Percentiles rank a stretch among this genome's conserved stretches.
Evolutionary conservation across 92 coral and sea anemone species (phyloP).

Genomic region (Epizoanthus scotinus): DNA sequence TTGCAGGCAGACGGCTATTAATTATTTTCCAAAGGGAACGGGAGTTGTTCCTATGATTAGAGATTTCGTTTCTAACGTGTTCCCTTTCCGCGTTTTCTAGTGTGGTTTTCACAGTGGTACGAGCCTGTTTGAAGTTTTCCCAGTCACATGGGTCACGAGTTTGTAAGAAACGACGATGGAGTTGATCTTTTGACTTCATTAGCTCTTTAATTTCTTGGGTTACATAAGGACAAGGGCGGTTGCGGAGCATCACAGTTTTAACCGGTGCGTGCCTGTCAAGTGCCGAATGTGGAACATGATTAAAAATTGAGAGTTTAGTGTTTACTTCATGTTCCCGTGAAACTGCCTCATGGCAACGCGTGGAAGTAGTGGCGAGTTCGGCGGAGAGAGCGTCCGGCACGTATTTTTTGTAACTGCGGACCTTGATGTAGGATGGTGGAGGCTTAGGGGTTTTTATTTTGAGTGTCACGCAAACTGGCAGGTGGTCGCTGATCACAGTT

Average conservation of each 20-base stretch:
- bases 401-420: too few relatives aligned
- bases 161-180: too few relatives aligned
- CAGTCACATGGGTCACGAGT: too few relatives aligned
- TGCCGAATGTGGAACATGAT: background rate
- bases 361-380: background rate
- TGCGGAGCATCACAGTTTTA: slow-evolving; percentile 20
- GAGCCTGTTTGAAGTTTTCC: too few relatives aligned
- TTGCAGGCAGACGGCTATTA: too few relatives aligned
- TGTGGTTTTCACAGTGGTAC: too few relatives aligned
- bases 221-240: slow-evolving; percentile 29
- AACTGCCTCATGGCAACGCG: too few relatives aligned
- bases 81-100: too few relatives aligned
- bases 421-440: slow-evolving; percentile 2
- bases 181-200: background rate
- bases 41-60: too few relatives aligned
- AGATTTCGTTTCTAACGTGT: too few relatives aligned
- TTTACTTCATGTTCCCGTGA: background rate
- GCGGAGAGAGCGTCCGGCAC: background rate
- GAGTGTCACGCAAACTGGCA: slow-evolving; percentile 21
- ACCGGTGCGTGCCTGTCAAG: slow-evolving; percentile 22
- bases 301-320: background rate
- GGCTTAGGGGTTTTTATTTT: slow-evolving; percentile 12
- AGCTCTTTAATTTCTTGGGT: slow-evolving; percentile 13
- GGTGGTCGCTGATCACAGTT: slow-evolving; percentile 44
- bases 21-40: too few relatives aligned